These are phyloP conservation scores for Pyxicephalus adspersus DNA, from an alignment of 2,113 vertebrate genomes.

Conservation along the genomic window DNA sequence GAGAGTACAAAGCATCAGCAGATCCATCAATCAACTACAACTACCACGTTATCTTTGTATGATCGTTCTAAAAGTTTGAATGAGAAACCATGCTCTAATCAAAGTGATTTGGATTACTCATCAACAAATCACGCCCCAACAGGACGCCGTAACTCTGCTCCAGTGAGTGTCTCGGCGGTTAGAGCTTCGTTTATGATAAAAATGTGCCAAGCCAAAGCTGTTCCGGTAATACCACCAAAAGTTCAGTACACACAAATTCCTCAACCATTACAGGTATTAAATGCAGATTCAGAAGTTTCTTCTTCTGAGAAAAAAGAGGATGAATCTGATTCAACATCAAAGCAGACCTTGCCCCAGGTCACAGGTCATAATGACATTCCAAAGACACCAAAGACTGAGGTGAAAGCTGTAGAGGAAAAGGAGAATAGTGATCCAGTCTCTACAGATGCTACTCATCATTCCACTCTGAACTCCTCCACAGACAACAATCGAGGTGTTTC, in stretches of 20 bases:
- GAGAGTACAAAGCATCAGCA: conserved; percentile 62
- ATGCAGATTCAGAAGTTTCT: conserved; percentile 52
- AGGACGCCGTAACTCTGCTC: conserved; percentile 90
- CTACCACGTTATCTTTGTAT: neutral
- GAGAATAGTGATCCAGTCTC: conserved; percentile 74
- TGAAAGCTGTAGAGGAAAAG: conserved; percentile 78
- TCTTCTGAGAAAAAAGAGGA: conserved; percentile 66
- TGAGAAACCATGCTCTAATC: conserved; percentile 47
- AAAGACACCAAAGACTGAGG: conserved; percentile 66
- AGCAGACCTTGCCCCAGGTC: conserved; percentile 30
- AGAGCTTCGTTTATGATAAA: conserved; percentile 95
- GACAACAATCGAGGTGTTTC: conserved; percentile 67
- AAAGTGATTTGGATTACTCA: conserved; percentile 67
- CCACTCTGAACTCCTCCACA: conserved; percentile 60
- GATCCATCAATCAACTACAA: conserved; percentile 64
- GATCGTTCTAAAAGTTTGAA: conserved; percentile 19
- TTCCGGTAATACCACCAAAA: conserved; percentile 91
- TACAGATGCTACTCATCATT: conserved; percentile 65
- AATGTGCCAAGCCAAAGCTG: conserved; percentile 91
- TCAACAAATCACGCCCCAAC: conserved; percentile 70
- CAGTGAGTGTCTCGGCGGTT: conserved; percentile 90
- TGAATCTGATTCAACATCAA: conserved; percentile 39
- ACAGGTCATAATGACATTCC: conserved; percentile 65
- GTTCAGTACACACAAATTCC: conserved; percentile 95
- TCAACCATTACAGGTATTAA: conserved; percentile 78